phyloP scores from a whole-genome alignment of 2,888 invertebrate genomes.

The Cyrtodaria siliqua region DNA sequence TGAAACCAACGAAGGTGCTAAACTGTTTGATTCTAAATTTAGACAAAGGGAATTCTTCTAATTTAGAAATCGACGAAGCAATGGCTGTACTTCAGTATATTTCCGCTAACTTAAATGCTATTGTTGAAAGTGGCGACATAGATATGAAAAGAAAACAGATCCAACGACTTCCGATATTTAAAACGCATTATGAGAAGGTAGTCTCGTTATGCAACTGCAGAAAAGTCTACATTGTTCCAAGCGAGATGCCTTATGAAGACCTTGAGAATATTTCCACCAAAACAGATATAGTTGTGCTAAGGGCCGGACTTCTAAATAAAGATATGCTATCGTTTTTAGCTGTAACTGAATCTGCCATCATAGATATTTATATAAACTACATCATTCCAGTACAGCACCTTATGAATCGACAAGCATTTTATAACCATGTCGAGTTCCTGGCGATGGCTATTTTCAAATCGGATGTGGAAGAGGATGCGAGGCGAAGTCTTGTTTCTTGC shows the following conservation, averaged over 20 bases:
- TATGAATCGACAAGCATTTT: slow-evolving; percentile 31
- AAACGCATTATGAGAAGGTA: background rate
- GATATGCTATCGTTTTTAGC: background rate
- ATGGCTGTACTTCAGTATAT: slow-evolving; percentile 20
- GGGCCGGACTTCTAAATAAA: background rate
- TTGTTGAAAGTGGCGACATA: background rate
- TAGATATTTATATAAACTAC: slow-evolving; percentile 46
- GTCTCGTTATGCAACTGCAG: background rate
- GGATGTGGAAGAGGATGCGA: background rate
- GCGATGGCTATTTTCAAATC: slow-evolving; percentile 52
- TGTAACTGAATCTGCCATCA: background rate
- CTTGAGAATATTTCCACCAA: slow-evolving; percentile 6
- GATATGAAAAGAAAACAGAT: background rate
- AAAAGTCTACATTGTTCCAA: background rate
- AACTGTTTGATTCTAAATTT: slow-evolving; percentile 25
- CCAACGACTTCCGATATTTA: background rate
- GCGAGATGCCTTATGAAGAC: background rate
- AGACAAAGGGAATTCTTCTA: background rate
- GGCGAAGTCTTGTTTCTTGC: background rate
- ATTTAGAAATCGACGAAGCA: slow-evolving; percentile 1
- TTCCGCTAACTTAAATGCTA: no score
- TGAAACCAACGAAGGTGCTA: slow-evolving; percentile 6
- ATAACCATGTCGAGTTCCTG: slow-evolving; percentile 48
- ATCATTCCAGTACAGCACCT: slow-evolving; percentile 39
- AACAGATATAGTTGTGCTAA: background rate